Conservation (phyloP, 2,113 vertebrate species). For the Gambusia holbrooki region DNA sequence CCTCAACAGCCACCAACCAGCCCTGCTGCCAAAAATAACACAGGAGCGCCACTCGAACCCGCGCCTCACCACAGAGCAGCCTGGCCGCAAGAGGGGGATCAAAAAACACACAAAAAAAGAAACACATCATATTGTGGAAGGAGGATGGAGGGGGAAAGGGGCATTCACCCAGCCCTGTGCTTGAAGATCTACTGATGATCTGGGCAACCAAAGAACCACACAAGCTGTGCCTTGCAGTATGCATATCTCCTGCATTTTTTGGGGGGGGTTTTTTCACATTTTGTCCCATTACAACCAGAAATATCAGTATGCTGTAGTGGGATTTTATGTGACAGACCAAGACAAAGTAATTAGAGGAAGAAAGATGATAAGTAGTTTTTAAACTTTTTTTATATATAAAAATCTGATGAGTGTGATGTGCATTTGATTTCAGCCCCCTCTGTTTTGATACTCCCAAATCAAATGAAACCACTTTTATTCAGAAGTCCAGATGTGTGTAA, state of each 20-base stretch:
- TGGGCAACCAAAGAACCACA: conserved; percentile 78
- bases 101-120: conserved; percentile 89
- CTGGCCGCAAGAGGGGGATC: conserved; percentile 81
- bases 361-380: background rate
- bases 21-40: conserved; percentile 86
- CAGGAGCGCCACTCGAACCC: conserved; percentile 84
- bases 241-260: background rate
- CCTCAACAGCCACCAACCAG: conserved; percentile 85
- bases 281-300: background rate
- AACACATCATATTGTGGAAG: conserved; percentile 82
- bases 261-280: background rate
- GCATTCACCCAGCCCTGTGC: conserved; percentile 77
- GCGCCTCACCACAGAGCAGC: conserved; percentile 78
- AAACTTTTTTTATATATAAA: no score
- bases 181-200: conserved; percentile 81
- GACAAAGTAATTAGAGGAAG: background rate
- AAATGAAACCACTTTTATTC: background rate
- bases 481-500: background rate
- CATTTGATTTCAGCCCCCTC: no score
- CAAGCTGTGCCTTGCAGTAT: conserved; percentile 16
- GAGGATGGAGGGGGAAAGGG: conserved; percentile 47
- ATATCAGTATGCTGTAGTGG: background rate
- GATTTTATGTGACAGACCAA: background rate
- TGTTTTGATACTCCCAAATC: background rate
- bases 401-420: no score